phyloP scores from a whole-genome alignment of 2,888 invertebrate genomes.

The Clanis bilineata region DNA sequence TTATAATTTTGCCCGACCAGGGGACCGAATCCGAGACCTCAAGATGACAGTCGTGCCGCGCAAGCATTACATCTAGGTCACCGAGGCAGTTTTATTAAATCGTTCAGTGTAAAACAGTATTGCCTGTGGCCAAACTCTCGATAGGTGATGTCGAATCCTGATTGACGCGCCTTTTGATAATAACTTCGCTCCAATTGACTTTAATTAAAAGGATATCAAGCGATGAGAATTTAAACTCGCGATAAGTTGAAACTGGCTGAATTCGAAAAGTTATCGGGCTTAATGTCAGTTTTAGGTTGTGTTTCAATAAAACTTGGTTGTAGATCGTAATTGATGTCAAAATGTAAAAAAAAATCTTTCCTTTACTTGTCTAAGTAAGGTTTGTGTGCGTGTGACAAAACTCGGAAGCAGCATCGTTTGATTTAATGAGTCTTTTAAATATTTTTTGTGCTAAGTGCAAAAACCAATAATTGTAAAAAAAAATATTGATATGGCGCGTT shows the following conservation, averaged over 20 bases:
- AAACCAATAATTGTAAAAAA: too few species aligned
- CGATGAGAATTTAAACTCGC: constrained; percentile 52
- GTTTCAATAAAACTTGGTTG: constrained; percentile 38
- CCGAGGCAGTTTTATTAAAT: constrained; percentile 56
- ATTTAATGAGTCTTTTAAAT: too few species aligned
- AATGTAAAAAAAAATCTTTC: constrained; percentile 9
- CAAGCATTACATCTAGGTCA: too few species aligned
- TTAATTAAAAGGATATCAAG: constrained; percentile 72
- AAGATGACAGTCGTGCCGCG: too few species aligned
- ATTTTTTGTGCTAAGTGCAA: too few species aligned
- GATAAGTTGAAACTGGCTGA: constrained; percentile 54
- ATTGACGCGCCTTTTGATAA: constrained; percentile 67
- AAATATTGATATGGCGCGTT: too few species aligned
- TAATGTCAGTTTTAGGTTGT: constrained; percentile 49
- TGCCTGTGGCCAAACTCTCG: constrained; percentile 36
- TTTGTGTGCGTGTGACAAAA: too few species aligned
- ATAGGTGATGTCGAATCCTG: constrained; percentile 60
- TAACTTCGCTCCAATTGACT: constrained; percentile 56
- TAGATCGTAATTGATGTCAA: constrained; percentile 45
- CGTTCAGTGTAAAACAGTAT: constrained; percentile 39
- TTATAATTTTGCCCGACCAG: too few species aligned
- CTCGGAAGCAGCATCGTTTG: too few species aligned
- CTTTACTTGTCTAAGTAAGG: neutral
- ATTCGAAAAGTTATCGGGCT: constrained; percentile 54
- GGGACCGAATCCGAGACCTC: too few species aligned